Percentiles rank a stretch among this genome's conserved stretches.
Conservation (phyloP, 1,140 invertebrate species). For the Aphis craccivora region DNA sequence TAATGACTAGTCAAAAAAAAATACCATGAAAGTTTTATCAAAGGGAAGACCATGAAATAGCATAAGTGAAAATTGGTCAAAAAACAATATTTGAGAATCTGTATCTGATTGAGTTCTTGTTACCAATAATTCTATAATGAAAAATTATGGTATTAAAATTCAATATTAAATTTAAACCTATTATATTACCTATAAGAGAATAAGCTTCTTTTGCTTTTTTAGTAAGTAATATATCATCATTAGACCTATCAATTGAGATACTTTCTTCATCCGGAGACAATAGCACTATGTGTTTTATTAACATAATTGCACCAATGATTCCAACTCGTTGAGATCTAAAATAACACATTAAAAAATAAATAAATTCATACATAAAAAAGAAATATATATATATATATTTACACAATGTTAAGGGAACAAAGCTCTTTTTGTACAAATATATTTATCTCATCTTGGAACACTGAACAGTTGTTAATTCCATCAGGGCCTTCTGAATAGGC, state of each 20-base stretch:
- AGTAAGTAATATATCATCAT: conserved; percentile 58
- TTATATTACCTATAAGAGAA: conserved; percentile 60
- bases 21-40: conserved; percentile 64
- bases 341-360: conserved; percentile 27
- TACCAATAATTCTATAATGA: conserved; percentile 64
- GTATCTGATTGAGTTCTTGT: conserved; percentile 63
- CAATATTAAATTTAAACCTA: not conserved
- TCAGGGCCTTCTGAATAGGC: conserved; percentile 66
- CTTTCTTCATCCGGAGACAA: conserved; percentile 61
- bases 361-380: conserved; percentile 42
- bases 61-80: conserved; percentile 75
- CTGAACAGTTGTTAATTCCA: conserved; percentile 62
- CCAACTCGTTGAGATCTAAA: conserved; percentile 61
- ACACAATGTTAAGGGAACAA: conserved; percentile 66
- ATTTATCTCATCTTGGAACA: conserved; percentile 70
- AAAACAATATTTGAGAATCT: conserved; percentile 71
- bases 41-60: conserved; percentile 66
- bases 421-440: conserved; percentile 72
- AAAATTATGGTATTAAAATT: conserved; percentile 55
- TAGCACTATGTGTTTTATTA: conserved; percentile 65
- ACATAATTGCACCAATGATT: conserved; percentile 66
- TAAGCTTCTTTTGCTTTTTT: conserved; percentile 60
- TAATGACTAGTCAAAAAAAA: too few species aligned
- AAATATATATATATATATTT: conserved; percentile 59
- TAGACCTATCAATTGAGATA: conserved; percentile 61